phyloP scores from a whole-genome alignment of 2,888 invertebrate species.

The Myopa tessellatipennis region DNA sequence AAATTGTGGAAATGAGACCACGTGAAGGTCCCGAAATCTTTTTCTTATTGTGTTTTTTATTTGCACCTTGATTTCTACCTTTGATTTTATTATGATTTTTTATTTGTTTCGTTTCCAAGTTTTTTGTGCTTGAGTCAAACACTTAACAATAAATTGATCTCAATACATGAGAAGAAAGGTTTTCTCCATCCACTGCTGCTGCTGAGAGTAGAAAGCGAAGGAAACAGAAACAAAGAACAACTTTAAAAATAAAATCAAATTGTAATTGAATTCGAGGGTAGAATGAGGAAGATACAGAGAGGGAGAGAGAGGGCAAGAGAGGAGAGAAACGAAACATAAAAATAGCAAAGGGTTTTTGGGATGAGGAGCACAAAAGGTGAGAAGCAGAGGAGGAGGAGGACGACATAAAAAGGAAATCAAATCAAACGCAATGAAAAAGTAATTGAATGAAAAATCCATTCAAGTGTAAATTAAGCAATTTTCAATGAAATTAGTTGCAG shows the following conservation, averaged over 20 bases:
- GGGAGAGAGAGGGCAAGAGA: background rate
- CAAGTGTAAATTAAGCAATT: conserved; percentile 35
- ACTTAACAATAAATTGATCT: too few species aligned
- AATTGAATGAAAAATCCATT: conserved; percentile 38
- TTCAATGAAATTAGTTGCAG: conserved; percentile 24
- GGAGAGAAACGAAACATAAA: background rate
- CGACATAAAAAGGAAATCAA: conserved; percentile 16
- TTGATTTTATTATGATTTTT: too few species aligned
- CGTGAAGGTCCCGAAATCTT: too few species aligned
- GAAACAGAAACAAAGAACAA: background rate
- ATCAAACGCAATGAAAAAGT: conserved; percentile 34
- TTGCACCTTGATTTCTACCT: too few species aligned
- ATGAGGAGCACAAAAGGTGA: background rate
- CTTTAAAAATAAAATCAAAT: background rate
- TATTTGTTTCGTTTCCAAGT: too few species aligned
- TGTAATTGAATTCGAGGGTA: background rate
- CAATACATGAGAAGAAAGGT: too few species aligned
- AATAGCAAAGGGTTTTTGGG: background rate
- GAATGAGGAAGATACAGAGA: background rate
- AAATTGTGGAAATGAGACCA: too few species aligned
- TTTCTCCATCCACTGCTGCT: too few species aligned
- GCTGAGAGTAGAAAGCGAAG: too few species aligned
- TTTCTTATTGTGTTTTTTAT: too few species aligned
- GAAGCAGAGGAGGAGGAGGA: background rate
- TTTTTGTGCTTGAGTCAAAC: too few species aligned